Base-by-base conservation (phyloP, 2,888 invertebrate genomes). In the Geotrupes spiniger region DNA sequence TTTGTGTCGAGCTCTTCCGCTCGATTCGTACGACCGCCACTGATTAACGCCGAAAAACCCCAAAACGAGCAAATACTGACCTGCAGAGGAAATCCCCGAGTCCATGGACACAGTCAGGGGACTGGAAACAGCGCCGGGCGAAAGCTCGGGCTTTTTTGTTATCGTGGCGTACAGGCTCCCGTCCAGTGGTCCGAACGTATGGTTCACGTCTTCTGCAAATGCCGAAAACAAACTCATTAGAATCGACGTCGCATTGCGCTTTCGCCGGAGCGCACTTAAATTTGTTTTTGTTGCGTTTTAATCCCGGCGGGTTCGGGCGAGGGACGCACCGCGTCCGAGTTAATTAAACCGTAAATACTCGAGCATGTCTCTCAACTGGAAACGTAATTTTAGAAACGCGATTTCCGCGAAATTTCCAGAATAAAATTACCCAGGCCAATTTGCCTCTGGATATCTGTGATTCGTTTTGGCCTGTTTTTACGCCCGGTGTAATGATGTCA, bases 101-200 rank as follows among this genome's bases (percentile, higher is more conserved):
- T 92, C 92, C 86, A 91, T 89, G 74, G 91, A 92, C 71, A 89
- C 87, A 65, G 88, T 88, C 74, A 89, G 82, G 63, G 87, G 85
- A 67, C 86, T 85, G 62, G 83, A 80, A 44, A 77, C 79, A 59
- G 78, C 78, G 61, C 76, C 79, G 43, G 73, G 73, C 36, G 74
- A 74, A 49, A 73, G 58, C 59, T 74, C 73, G 58, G 70, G 71
- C 55, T 73, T 74, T 56, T 74, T 74, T 29, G 74, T 70, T 58
- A 84, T 83, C 46, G 83, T 83, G 58, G 92, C 92, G 81, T 93
- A 92, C 64, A 92, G 83, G 64, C 91, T 92, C 61, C 92, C 92
- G 84, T 92, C 92, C 63, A 92, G 77, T 36, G 92, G 92, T 29
- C 90, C 91, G 71, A 87, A 86, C 36, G 88, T 89, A 73, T 89